Base-by-base conservation (phyloP, 2,113 vertebrate species). In the Heteronetta atricapilla region DNA sequence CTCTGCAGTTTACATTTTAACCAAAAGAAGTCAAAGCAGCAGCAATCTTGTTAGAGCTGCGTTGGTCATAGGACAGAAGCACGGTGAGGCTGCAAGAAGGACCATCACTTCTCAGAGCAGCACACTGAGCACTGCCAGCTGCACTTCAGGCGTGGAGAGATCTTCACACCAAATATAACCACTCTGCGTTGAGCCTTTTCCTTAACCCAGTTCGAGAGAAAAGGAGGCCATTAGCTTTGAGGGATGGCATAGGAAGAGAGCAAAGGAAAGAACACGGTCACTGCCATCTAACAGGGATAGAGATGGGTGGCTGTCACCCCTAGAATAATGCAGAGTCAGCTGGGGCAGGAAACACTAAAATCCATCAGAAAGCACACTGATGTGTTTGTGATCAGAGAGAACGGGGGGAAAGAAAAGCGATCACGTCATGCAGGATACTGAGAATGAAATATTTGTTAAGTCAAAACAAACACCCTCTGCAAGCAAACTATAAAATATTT, bases 401-500 rank as follows among this genome's bases (percentile, higher is more conserved):
- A 63, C 13, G 16, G 23, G 63, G 76, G 23, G 29, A 82, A 89
- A 85, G 33, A 69, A 89, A 42, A 13, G 7, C 31, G 18, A 88
- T n/a, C 50, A 19, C 11, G 62, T 82, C 63, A 62, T 8, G 36
- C 9, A 2, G 53, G 25, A 80, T 66, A 21, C 4, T 56, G n/a
- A 90, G 46, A 74, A 59, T 22, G 21, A 93, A 77, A 11, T 73
- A 67, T 31, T 81, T 79, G 12, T 64, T 52, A 93, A 87, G 88
- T 36, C 46, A 93, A 84, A 93, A 48, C 6, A 34, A 48, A 72
- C 9, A 29, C 14, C 33, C 75, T 44, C 73, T 78, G 33, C 73
- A 92, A 92, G 42, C 28, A 92, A 95, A 79, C 33, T 31, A 58
- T 33, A 72, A 92, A 90, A 64, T n/a, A 34, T 9, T 82, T 87